These are phyloP conservation scores for Scaptomyza cyrtandrae DNA, from an alignment of 2,888 invertebrate species.

Conservation along the genomic window DNA sequence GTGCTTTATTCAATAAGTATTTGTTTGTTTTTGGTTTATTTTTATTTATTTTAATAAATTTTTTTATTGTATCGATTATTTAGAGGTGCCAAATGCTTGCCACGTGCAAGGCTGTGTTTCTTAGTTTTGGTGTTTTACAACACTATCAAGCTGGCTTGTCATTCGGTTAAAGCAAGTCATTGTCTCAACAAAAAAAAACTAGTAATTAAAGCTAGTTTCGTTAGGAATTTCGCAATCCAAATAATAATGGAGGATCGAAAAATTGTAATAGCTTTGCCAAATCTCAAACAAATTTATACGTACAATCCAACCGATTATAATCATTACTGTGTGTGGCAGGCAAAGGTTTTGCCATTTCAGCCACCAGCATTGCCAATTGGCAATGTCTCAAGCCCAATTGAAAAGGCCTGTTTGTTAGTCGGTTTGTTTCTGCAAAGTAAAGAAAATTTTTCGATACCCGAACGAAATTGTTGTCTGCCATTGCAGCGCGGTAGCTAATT, in stretches of 20 bases:
- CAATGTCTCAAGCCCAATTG: background rate
- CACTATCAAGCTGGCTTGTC: background rate
- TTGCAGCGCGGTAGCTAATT: background rate
- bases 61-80: too few relatives aligned
- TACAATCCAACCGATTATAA: background rate
- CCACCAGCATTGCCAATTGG: background rate
- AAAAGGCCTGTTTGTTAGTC: background rate
- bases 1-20: too few relatives aligned
- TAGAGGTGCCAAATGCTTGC: too few relatives aligned
- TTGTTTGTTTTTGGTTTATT: too few relatives aligned
- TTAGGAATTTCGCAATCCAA: background rate
- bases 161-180: background rate
- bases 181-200: background rate
- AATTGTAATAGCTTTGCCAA: background rate
- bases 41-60: too few relatives aligned
- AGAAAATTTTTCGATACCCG: background rate
- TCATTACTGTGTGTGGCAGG: background rate
- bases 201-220: background rate
- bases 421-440: background rate
- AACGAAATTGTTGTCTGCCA: background rate
- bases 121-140: background rate
- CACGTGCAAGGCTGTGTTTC: too few relatives aligned
- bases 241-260: background rate
- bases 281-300: background rate
- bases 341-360: background rate